Evolutionary conservation across 2,113 vertebrate genomes (phyloP), one percentile per base, ranked within the genome.

Genomic region (Boleophthalmus pectinirostris): DNA sequence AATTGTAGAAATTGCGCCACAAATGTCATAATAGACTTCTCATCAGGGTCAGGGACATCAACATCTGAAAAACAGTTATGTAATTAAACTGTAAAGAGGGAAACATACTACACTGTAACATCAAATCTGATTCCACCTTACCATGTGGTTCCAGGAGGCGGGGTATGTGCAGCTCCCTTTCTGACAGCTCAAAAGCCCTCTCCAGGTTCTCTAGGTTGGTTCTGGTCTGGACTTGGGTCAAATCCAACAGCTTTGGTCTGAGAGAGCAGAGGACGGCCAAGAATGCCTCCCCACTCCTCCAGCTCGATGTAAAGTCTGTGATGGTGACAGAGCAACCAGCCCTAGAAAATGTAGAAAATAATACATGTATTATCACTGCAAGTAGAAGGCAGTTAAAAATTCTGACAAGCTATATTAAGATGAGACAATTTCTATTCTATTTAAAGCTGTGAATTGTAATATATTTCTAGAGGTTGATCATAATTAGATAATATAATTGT

Each of bases 11-110:
- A 98, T 85, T 98, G 97, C 12, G 96, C 95, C 80, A 97, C 95
- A 0, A 97, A 98, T 0, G 95, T 98, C 94, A 98, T 97, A 60
- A 98, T 95, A 12, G 96, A 98, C 86, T 95, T 98, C 83, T 98
- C 97, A 82, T 98, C 97, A 0, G 96, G 96, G 85, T 94, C 89
- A 45, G 70, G 66, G 38, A 95, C 89, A 68, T 96, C 96, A 61
- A 98, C 90, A 82, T 98, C 97, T 98, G 82, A 6, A 23, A 51
- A n/a, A 63, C 61, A 43, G 3, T 38, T 20, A 64, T 38, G 29
- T 3, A 18, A 2, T 56, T 10, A 14, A 58, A 15, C 25, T 58
- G 21, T 24, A 24, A 14, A 58, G 21, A 12, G n/a, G 7, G 10
- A 43, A 58, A 24, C 13, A 13, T 14, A 56, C 21, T 56, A 23